Evolutionary conservation across 2,888 invertebrate genomes (phyloP).

Genomic region (Osedax fenrisi): DNA sequence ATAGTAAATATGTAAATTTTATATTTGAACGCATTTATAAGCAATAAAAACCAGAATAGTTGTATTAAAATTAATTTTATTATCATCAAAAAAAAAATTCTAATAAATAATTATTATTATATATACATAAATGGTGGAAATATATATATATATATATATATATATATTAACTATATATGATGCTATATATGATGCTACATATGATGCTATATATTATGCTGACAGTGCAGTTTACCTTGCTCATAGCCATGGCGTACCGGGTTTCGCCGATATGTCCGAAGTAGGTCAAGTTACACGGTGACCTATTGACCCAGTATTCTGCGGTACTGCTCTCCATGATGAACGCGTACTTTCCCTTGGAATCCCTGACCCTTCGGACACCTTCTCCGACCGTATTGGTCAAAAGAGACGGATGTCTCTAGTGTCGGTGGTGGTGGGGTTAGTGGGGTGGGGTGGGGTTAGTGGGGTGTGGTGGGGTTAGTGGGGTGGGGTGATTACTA

Average conservation of each 20-base stretch:
- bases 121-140: neutral
- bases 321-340: conserved; percentile 33
- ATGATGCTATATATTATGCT: neutral
- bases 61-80: neutral
- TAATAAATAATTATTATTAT: neutral
- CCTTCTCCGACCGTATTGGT: conserved; percentile 34
- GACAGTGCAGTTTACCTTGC: neutral
- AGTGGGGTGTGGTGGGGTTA: too few relatives aligned
- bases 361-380: conserved; percentile 35
- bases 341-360: conserved; percentile 33
- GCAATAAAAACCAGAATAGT: too few relatives aligned
- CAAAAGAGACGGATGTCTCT: conserved; percentile 4
- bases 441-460: too few relatives aligned
- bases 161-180: neutral
- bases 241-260: conserved; percentile 33
- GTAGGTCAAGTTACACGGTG: conserved; percentile 33
- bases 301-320: conserved; percentile 24
- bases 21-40: too few relatives aligned
- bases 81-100: neutral
- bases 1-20: neutral
- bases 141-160: neutral
- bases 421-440: too few relatives aligned
- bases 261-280: conserved; percentile 29
- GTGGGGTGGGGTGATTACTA: too few relatives aligned
- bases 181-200: too few relatives aligned